These are phyloP conservation scores for Apamea crenata DNA, from an alignment of 2,888 invertebrate genomes.

Conservation along the genomic window DNA sequence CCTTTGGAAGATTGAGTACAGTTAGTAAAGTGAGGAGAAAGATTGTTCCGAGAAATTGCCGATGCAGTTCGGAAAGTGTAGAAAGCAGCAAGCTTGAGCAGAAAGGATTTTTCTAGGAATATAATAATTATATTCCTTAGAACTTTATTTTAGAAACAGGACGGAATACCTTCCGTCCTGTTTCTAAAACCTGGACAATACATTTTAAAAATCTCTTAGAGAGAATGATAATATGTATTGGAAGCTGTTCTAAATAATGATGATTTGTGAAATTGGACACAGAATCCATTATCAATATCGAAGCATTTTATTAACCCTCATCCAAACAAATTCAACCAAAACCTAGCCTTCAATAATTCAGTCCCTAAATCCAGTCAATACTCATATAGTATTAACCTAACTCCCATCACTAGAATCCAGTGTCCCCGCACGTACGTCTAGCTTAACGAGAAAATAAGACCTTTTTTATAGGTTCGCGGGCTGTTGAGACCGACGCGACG, in stretches of 20 bases:
- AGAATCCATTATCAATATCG: background rate
- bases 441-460: slow-evolving; percentile 54
- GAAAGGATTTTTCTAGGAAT: background rate
- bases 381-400: slow-evolving; percentile 14
- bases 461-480: slow-evolving; percentile 49
- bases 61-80: slow-evolving; percentile 5
- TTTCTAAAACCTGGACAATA: no score
- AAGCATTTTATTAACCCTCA: background rate
- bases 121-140: background rate
- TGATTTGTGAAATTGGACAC: background rate
- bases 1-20: slow-evolving; percentile 44
- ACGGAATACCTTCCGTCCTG: background rate
- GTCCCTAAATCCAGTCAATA: slow-evolving; percentile 22
- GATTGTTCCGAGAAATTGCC: slow-evolving; percentile 20
- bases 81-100: no score
- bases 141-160: no score
- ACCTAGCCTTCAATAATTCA: background rate
- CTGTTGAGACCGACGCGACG: slow-evolving; percentile 37
- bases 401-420: slow-evolving; percentile 27
- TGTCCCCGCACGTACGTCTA: slow-evolving; percentile 51
- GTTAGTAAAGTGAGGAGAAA: slow-evolving; percentile 18
- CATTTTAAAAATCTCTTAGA: background rate
- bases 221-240: background rate
- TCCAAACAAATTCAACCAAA: background rate
- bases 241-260: background rate